Conservation (phyloP, 2,113 vertebrate genomes). For the Nycticorax nycticorax region DNA sequence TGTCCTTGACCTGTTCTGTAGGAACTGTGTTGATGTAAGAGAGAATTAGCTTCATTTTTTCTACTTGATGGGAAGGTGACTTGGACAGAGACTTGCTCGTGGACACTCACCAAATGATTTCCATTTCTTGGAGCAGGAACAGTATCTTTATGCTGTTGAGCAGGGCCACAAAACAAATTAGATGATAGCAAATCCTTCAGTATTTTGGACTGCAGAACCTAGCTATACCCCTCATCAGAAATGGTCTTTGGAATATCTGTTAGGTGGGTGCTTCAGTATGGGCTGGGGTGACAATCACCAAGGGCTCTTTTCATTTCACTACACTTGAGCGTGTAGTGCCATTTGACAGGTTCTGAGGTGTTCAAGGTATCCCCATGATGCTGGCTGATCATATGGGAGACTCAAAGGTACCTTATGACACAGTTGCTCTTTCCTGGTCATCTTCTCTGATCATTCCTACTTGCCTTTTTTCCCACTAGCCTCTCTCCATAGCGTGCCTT, state of each 20-base stretch:
- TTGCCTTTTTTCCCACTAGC: background rate
- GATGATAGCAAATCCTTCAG: background rate
- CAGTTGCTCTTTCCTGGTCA: background rate
- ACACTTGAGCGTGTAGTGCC: background rate
- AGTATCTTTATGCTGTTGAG: background rate
- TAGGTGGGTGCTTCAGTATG: background rate
- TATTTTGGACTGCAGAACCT: background rate
- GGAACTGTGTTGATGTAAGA: background rate
- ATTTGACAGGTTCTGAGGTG: background rate
- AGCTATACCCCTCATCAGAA: background rate
- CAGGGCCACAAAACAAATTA: background rate
- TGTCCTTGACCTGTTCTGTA: background rate
- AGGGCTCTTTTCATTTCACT: background rate
- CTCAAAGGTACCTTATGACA: background rate
- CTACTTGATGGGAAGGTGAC: background rate
- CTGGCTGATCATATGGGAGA: background rate
- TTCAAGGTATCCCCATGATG: background rate
- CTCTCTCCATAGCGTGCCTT: background rate
- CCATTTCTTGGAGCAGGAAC: background rate
- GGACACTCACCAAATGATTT: background rate
- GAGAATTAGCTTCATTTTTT: background rate
- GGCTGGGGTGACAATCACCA: background rate
- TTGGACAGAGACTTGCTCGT: background rate
- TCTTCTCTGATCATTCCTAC: background rate
- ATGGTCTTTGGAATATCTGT: background rate